Percentiles rank a stretch among this genome's conserved stretches.
Evolutionary conservation across 1,140 invertebrate species (phyloP).

Genomic region (Bombus cullumanus): DNA sequence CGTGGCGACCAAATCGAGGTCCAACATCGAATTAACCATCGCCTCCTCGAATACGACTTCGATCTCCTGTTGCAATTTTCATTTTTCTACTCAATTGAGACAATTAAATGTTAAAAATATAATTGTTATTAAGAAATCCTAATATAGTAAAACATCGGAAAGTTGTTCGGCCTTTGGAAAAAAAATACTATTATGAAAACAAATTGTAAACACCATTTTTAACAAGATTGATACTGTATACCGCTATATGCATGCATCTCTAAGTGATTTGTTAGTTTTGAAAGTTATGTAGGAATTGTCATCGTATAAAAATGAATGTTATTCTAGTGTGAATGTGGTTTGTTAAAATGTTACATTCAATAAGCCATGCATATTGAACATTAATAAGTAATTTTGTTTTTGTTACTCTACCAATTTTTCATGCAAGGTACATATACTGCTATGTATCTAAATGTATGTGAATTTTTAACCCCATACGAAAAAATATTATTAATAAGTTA

Average conservation of each 20-base stretch:
- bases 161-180: background rate
- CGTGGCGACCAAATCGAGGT: constrained; percentile 58
- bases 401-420: constrained; percentile 17
- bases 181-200: background rate
- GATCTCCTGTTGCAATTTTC: constrained; percentile 70
- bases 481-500: background rate
- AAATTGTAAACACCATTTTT: background rate
- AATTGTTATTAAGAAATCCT: background rate
- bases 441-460: background rate
- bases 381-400: background rate
- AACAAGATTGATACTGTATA: background rate
- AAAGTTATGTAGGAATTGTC: background rate
- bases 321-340: background rate
- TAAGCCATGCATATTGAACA: constrained; percentile 45
- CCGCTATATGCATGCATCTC: background rate
- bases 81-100: constrained; percentile 56
- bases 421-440: constrained; percentile 11
- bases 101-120: background rate
- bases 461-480: background rate
- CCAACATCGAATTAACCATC: constrained; percentile 70
- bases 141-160: background rate
- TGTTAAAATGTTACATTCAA: constrained; percentile 7
- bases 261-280: background rate
- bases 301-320: background rate
- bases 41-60: constrained; percentile 59